A percentile compares a stretch with the other conserved stretches of the same genome.
phyloP scores from a whole-genome alignment of 2,113 vertebrate genomes.

The Macroglossus sobrinus region DNA sequence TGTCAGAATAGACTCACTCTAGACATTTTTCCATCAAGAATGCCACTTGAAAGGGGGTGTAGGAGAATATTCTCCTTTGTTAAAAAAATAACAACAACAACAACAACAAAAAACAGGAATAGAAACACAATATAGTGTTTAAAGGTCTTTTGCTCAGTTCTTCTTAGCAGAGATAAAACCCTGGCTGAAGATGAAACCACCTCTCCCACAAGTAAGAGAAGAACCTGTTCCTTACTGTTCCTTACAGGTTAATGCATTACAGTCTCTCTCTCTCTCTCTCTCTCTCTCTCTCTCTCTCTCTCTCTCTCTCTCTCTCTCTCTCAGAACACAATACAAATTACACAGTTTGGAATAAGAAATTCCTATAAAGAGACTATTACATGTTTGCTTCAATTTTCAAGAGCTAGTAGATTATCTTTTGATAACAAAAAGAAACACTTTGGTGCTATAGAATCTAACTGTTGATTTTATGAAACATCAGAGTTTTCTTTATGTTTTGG shows the following conservation, averaged over 20 bases:
- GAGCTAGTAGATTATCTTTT: background rate
- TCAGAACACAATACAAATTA: background rate
- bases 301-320: too few species aligned
- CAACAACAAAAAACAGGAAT: background rate
- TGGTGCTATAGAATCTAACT: background rate
- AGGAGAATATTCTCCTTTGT: background rate
- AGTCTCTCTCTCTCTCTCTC: too few species aligned
- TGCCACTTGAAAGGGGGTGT: background rate
- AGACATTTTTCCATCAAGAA: background rate
- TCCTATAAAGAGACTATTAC: background rate
- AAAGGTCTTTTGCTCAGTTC: background rate
- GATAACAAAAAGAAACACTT: background rate
- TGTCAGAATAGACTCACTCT: background rate
- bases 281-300: too few species aligned
- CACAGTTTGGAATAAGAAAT: background rate
- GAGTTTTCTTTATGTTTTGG: background rate
- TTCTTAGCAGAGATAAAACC: background rate
- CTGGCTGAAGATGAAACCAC: background rate
- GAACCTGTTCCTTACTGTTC: background rate
- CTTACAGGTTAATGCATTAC: background rate
- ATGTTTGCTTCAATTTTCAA: background rate
- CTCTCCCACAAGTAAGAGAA: background rate
- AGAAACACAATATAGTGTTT: background rate
- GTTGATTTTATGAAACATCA: background rate
- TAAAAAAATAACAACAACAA: background rate